phyloP scores from a whole-genome alignment of 1,140 invertebrate species.

The Brachionus rubens region DNA sequence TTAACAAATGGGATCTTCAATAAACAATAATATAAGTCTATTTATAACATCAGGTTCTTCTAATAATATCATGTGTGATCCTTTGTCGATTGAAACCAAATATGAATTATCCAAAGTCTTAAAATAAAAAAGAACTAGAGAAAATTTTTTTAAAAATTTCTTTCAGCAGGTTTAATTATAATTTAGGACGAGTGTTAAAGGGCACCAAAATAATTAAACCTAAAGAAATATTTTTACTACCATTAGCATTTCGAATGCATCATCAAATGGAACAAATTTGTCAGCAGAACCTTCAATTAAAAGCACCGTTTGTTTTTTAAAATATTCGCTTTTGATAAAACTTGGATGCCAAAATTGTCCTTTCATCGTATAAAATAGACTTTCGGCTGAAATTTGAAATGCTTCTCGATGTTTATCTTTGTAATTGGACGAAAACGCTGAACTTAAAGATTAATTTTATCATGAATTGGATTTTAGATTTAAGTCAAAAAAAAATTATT shows the following conservation, averaged over 20 bases:
- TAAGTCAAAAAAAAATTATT: conserved; percentile 45
- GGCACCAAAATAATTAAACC: conserved; percentile 44
- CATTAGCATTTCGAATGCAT: conserved; percentile 73
- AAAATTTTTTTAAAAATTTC: background rate
- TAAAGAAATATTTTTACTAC: conserved; percentile 55
- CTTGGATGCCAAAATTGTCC: conserved; percentile 69
- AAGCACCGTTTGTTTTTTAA: conserved; percentile 68
- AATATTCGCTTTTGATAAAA: conserved; percentile 70
- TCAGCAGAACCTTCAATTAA: conserved; percentile 71
- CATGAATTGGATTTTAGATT: conserved; percentile 45
- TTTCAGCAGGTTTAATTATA: too few species aligned
- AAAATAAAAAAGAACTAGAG: too few species aligned
- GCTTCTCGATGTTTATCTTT: conserved; percentile 51
- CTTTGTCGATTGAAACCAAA: background rate
- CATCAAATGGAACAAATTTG: conserved; percentile 68
- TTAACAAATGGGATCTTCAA: conserved; percentile 4
- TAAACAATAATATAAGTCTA: conserved; percentile 15
- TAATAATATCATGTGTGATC: conserved; percentile 25
- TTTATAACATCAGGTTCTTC: conserved; percentile 19
- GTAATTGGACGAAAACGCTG: conserved; percentile 49
- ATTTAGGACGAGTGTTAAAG: too few species aligned
- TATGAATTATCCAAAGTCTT: conserved; percentile 2
- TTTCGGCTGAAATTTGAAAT: conserved; percentile 65
- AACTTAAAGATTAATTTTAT: conserved; percentile 47
- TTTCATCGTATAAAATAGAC: conserved; percentile 63